Base-by-base conservation (phyloP, 1,140 invertebrate genomes). In the Scaptomyza montana region DNA sequence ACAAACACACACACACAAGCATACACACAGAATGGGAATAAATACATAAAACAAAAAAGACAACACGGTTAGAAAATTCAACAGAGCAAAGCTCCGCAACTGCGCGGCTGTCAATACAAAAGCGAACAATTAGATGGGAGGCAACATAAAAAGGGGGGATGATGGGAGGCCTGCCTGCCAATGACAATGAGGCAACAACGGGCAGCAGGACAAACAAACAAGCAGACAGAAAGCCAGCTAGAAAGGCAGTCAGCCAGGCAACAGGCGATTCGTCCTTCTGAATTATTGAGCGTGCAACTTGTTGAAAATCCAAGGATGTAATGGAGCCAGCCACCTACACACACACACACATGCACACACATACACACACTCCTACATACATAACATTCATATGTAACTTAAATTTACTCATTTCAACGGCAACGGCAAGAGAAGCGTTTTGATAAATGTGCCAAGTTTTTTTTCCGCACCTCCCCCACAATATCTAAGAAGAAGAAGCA, bases 271-370 rank as follows among this genome's bases (percentile, higher is more conserved):
- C 67, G 84, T 84, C 82, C 72, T 89, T 79, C 78, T 89, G 72
- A 84, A 89, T 89, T 89, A 84, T 86, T 89, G 76, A 89, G 72
- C 68, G 64, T 51, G 55, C 73, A 89, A 89, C 84, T 89, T 89
- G 84, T 89, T 87, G 76, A 71, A 59, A 79, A 70, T 71, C 69
- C 84, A 87, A 82, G 82, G 78, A 87, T 87, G 68, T 60, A 70
- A 69, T 51, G 41, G 45, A 71, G 59, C 53, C 47, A 65, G 36
- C 19, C 21, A 43, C 28, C 45, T 39, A 50, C 7, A 25, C 33
- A 33, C 28, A 33, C 12, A 53, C 28, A 60, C 25, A 51, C 6
- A 36, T 12, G 16, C 21, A 25, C 16, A 33, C 5, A 41, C 43
- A 19, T 6, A 16, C 5, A 36, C 30, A 68, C 13, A 46, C 46